A percentile compares a stretch with the other conserved stretches of the same genome.
phyloP scores from a whole-genome alignment of 2,888 invertebrate genomes.

The Linyphia triangularis region DNA sequence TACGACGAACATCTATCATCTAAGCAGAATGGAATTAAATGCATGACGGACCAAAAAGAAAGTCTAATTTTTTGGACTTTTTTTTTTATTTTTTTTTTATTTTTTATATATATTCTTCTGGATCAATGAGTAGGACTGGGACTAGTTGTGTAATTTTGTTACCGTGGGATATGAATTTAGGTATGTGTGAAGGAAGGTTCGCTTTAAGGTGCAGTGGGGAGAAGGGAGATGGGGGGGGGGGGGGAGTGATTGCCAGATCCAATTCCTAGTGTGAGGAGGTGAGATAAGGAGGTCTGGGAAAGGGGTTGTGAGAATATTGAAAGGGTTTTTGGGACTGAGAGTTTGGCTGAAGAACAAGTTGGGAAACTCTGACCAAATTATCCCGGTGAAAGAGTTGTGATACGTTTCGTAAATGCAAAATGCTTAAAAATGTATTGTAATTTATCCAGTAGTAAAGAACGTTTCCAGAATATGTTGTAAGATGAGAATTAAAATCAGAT shows the following conservation, averaged over 20 bases:
- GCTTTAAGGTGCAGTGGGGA: too few species aligned
- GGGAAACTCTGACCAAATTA: too few species aligned
- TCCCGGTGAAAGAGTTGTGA: too few species aligned
- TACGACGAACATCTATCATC: constrained; percentile 22
- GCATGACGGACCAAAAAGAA: constrained; percentile 28
- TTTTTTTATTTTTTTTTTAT: not conserved
- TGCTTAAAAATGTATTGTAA: too few species aligned
- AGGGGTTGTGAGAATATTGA: constrained; percentile 40
- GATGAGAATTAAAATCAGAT: too few species aligned
- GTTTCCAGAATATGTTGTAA: too few species aligned
- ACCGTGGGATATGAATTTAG: constrained; percentile 15
- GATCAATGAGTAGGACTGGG: constrained; percentile 33
- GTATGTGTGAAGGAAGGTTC: constrained; percentile 27
- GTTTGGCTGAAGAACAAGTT: not conserved
- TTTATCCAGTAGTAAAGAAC: too few species aligned
- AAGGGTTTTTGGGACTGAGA: not conserved
- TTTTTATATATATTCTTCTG: not conserved
- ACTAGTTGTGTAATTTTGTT: constrained; percentile 39
- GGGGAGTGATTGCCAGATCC: constrained; percentile 43
- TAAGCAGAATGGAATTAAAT: constrained; percentile 30
- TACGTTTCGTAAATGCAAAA: too few species aligned
- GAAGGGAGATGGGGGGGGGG: too few species aligned
- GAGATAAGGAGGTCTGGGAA: constrained; percentile 44
- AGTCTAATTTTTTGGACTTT: constrained; percentile 11
- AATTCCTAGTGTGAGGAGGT: constrained; percentile 12